Conservation (phyloP, 2,888 invertebrate species). For the Auanema sp. region DNA sequence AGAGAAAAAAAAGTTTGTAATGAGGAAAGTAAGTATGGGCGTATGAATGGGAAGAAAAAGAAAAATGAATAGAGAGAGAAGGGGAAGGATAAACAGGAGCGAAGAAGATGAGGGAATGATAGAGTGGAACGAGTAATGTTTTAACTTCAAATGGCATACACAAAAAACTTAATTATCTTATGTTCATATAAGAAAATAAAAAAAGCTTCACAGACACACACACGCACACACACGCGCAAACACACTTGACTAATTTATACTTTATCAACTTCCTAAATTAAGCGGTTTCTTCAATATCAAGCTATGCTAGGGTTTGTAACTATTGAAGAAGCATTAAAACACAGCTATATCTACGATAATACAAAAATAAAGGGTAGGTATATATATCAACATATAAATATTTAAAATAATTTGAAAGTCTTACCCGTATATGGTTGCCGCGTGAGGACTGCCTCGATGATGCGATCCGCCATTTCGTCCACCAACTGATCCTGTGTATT, state of each 20-base stretch:
- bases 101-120: not conserved
- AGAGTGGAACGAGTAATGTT: not conserved
- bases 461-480: slow-evolving; percentile 1
- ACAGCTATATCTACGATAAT: too few relatives aligned
- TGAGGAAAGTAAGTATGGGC: too few relatives aligned
- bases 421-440: slow-evolving; percentile 22
- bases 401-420: not conserved
- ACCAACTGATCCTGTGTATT: too few relatives aligned
- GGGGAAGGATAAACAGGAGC: not conserved
- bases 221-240: slow-evolving; percentile 2
- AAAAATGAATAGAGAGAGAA: not conserved
- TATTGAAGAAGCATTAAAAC: too few relatives aligned
- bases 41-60: not conserved
- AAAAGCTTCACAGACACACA: slow-evolving; percentile 2
- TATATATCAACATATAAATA: too few relatives aligned
- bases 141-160: not conserved
- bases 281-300: slow-evolving; percentile 1
- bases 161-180: not conserved
- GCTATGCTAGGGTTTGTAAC: not conserved
- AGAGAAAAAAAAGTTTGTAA: too few relatives aligned
- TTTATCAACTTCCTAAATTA: not conserved
- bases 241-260: not conserved
- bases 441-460: slow-evolving; percentile 17
- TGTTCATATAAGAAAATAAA: not conserved
- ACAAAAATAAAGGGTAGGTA: too few relatives aligned